Conservation (phyloP, 2,888 invertebrate species). For the Lepetodrilus schrolli region DNA sequence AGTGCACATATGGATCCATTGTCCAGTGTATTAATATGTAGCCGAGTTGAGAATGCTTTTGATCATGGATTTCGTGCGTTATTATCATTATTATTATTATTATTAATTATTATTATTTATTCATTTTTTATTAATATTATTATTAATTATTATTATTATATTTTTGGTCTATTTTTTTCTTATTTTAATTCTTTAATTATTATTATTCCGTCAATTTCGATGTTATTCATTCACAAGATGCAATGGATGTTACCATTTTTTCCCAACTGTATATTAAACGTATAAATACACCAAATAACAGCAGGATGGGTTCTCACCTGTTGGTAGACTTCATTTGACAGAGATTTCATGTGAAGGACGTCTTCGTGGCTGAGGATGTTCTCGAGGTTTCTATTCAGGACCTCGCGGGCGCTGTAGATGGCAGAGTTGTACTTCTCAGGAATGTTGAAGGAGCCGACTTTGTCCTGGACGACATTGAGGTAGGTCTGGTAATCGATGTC, state of each 20-base stretch:
- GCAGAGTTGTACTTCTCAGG: constrained; percentile 13
- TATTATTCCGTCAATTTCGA: neutral
- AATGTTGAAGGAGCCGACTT: neutral
- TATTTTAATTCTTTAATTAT: neutral
- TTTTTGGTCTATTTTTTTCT: neutral
- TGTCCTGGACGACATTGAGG: neutral
- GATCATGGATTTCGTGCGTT: neutral
- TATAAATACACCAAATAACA: neutral
- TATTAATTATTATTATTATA: too few species aligned
- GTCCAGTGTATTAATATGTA: too few species aligned
- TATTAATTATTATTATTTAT: too few species aligned
- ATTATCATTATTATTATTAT: too few species aligned
- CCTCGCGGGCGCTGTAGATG: constrained; percentile 1
- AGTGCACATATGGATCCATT: too few species aligned
- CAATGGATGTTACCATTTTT: neutral
- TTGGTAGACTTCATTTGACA: constrained; percentile 19
- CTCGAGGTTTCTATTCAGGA: neutral
- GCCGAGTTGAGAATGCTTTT: neutral
- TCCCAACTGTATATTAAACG: neutral
- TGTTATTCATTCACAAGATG: neutral
- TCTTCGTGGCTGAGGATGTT: neutral
- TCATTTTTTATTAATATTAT: too few species aligned
- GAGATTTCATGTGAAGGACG: neutral
- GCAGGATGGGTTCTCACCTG: neutral
- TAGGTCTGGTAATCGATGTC: constrained; percentile 7